phyloP scores from a whole-genome alignment of 2,888 invertebrate species.

The Coenonympha glycerion region DNA sequence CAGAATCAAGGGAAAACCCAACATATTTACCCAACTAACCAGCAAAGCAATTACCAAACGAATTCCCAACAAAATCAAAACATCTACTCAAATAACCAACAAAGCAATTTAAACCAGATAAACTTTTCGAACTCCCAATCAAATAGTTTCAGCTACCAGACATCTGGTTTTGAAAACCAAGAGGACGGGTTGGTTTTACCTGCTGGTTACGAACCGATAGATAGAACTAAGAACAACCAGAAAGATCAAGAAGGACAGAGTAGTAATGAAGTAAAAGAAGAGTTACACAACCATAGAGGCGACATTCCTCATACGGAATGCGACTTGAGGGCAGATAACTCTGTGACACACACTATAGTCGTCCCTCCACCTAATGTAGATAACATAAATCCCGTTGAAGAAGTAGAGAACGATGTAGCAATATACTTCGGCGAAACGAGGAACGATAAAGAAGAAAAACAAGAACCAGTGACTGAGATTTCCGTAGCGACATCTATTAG shows the following conservation, averaged over 20 bases:
- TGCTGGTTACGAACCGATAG: conserved; percentile 62
- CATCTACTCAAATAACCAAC: background rate
- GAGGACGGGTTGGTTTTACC: conserved; percentile 57
- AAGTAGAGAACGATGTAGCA: conserved; percentile 76
- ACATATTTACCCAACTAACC: background rate
- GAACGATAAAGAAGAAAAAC: conserved; percentile 25
- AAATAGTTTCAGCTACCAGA: conserved; percentile 4
- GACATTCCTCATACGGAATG: conserved; percentile 44
- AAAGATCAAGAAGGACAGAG: conserved; percentile 50
- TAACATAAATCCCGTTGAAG: conserved; percentile 46
- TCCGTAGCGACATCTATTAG: conserved; percentile 69
- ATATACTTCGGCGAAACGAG: conserved; percentile 74
- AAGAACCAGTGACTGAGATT: conserved; percentile 63
- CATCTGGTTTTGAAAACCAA: conserved; percentile 26
- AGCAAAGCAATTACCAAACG: conserved; percentile 11
- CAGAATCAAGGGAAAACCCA: conserved; percentile 16
- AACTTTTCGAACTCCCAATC: background rate
- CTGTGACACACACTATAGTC: conserved; percentile 58
- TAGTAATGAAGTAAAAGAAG: conserved; percentile 40
- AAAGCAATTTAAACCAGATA: background rate
- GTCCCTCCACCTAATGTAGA: conserved; percentile 53
- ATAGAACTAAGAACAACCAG: conserved; percentile 40
- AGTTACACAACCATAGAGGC: conserved; percentile 29
- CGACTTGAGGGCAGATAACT: conserved; percentile 62
- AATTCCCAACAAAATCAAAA: conserved; percentile 2